Percentiles rank a stretch among this genome's conserved stretches.
Conservation (phyloP, 53 echinoderm and acorn worm species). For the Holothuria scabra region DNA sequence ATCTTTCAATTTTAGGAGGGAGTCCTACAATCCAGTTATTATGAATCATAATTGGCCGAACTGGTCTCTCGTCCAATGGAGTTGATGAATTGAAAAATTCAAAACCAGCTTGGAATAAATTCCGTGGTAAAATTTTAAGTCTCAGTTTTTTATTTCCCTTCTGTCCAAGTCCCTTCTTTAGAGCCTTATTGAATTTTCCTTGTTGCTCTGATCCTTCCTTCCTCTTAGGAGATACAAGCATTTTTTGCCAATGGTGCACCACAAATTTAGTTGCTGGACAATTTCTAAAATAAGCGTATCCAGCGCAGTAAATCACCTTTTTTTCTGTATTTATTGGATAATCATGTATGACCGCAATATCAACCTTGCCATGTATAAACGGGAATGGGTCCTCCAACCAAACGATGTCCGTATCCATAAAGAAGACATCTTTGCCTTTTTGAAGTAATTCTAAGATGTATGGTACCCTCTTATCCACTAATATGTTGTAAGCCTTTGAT, state of each 20-base stretch:
- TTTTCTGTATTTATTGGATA: constrained; percentile 27
- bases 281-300: constrained; percentile 37
- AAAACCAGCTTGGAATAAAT: constrained; percentile 35
- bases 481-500: constrained; percentile 42
- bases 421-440: constrained; percentile 34
- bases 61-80: constrained; percentile 13
- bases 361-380: constrained; percentile 2
- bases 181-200: constrained; percentile 31
- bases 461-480: constrained; percentile 43
- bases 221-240: constrained; percentile 28
- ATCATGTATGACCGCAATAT: constrained; percentile 35
- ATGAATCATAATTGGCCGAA: constrained; percentile 38
- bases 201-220: constrained; percentile 38
- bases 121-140: constrained; percentile 30
- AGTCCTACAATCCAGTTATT: constrained; percentile 45
- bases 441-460: constrained; percentile 32
- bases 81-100: constrained; percentile 37
- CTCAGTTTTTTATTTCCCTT: constrained; percentile 26
- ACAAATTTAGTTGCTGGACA: neutral
- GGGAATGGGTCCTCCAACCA: constrained; percentile 44
- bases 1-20: constrained; percentile 24
- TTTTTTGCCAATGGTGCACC: constrained; percentile 22
- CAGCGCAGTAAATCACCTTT: constrained; percentile 41
- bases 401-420: constrained; percentile 48
- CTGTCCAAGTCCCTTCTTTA: constrained; percentile 20